phyloP scores from a whole-genome alignment of 2,888 invertebrate species.

The Agelastica alni region DNA sequence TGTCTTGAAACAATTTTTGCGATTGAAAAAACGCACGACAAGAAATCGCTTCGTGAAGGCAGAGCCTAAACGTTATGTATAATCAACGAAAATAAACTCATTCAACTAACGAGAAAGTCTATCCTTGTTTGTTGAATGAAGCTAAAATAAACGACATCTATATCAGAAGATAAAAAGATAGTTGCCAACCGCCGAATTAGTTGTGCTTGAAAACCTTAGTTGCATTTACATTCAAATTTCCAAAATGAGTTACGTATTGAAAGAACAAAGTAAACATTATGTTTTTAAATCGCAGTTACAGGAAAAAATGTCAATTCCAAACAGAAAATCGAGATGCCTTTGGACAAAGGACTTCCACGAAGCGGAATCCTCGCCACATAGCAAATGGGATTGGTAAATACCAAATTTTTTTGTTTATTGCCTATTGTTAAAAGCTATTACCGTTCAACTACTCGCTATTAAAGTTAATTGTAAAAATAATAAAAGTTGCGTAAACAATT shows the following conservation, averaged over 20 bases:
- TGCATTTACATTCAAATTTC: no score
- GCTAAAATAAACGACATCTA: no score
- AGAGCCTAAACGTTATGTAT: no score
- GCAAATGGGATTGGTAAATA: constrained; percentile 1
- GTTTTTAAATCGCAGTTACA: neutral
- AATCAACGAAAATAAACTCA: no score
- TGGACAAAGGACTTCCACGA: constrained; percentile 1
- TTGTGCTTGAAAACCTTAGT: no score
- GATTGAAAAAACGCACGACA: no score
- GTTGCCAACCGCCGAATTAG: no score
- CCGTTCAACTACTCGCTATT: neutral
- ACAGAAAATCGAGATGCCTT: neutral
- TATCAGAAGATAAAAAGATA: no score
- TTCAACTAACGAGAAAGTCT: no score
- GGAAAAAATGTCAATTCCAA: neutral
- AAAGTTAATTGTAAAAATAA: neutral
- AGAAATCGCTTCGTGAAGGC: no score
- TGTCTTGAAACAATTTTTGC: no score
- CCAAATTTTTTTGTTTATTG: neutral
- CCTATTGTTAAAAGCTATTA: neutral
- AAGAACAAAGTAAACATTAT: neutral
- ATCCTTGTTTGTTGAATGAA: no score
- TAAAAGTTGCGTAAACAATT: neutral
- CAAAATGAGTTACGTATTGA: neutral
- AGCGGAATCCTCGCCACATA: neutral